Base-by-base conservation (phyloP, 2,113 vertebrate genomes). In the Riparia riparia region DNA sequence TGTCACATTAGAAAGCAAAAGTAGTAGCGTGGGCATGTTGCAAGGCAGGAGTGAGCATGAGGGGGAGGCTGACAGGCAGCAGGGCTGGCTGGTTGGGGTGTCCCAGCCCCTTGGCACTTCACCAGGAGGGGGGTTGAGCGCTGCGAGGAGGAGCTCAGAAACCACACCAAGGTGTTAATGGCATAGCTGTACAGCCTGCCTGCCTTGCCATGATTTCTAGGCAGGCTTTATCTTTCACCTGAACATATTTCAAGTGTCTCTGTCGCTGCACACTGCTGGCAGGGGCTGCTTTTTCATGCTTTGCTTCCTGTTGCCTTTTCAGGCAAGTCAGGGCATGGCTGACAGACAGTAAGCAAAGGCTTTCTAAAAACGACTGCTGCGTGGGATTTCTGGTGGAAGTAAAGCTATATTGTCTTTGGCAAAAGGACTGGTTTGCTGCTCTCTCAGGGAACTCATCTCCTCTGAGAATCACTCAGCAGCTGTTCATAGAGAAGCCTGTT, bases 11-110 rank as follows among this genome's bases (percentile, higher is more conserved):
- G 54, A 82, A 93, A 87, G 20, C 41, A 61, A 5, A 61, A 89
- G 41, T 49, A n/a, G 31, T 41, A 44, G 29, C 1, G 1, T 22
- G 11, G 49, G 58, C 28, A 14, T 0, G 0, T 79, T 34, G 20
- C 11, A 31, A 61, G 65, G 54, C 39, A 24, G 63, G 41, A 66
- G 34, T 3, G 58, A 65, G 49, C 1, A 2, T 8, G 45, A 37
- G 28, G 32, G 20, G 9, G n/a, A 51, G 53, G n/a, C 49, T 72
- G 50, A 41, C n/a, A 58, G 39, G 50, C 66, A 53, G 24, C 39
- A 12, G 2, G 1, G 56, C 37, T 37, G 37, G 58, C 45, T 8
- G 45, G 7, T 3, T 42, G 64, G 39, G 25, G 24, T 13, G 2
- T 26, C 34, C 17, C 45, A 72, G 44, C 34, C 19, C 73, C 28